Base-by-base conservation (phyloP, 2,888 invertebrate species). In the Calephelis perditalis region DNA sequence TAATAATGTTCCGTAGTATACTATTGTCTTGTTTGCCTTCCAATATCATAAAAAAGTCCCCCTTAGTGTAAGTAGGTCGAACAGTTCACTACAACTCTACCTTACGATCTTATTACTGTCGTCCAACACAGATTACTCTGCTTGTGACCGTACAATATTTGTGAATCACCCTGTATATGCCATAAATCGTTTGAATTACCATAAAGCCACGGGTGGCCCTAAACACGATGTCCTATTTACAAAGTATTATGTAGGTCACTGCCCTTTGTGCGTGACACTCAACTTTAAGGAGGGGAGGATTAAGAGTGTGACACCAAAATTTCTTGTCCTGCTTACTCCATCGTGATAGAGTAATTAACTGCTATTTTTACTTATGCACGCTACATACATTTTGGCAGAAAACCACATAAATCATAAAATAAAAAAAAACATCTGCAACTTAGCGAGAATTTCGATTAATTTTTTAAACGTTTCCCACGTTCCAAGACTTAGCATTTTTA, bases 221-320 rank as follows among this genome's bases (percentile, higher is more conserved):
- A 12, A 37, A 40, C 40, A 44, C 36, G 55, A 55, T 55, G 59
- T 12, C 59, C 59, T 59, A 59, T 59, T 59, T 59, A 59, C 49
- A 49, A 49, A 37, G 45, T 54, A 54, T 59, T 59, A 59, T 59
- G 45, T 59, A 55, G 59, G 59, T 59, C 59, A 55, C 15, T 59
- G 55, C 44, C 47, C 43, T 59, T 52, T 59, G 59, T 55, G 59
- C 55, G 59, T 58, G 49, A 52, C 47, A 49, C 47, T 49, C 15
- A 56, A 9, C n/a, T 11, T 43, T 56, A 40, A 15, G 12, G 15
- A 40, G 56, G 56, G 56, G 43, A 56, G 12, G 40, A 15, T 10
- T 52, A 9, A 12, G 4, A 52, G 5, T 15, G 15, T 35, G 52
- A 35, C 3, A 35, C 52, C 11, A 7, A 36, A n/a, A 35, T 54